Conservation (phyloP, 2,888 invertebrate genomes). For the Phytoseiulus persimilis region DNA sequence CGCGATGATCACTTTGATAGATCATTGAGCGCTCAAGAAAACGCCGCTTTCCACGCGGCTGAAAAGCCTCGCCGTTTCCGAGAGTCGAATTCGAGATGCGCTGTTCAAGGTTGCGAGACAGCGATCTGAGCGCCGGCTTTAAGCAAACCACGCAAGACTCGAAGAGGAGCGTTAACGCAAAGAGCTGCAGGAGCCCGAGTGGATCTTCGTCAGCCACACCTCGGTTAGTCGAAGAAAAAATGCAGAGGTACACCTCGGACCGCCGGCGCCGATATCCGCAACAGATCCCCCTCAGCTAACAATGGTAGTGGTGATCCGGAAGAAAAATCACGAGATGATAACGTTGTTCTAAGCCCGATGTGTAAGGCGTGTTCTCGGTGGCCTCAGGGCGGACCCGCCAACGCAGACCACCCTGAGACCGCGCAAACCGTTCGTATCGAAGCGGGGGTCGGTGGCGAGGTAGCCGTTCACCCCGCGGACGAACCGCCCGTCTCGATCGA, state of each 20-base stretch:
- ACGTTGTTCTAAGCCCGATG: background rate
- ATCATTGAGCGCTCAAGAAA: too few relatives aligned
- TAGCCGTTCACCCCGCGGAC: background rate
- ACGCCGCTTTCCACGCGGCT: too few relatives aligned
- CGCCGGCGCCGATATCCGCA: background rate
- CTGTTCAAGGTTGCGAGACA: too few relatives aligned
- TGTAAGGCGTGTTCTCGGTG: background rate
- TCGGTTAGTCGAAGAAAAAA: background rate
- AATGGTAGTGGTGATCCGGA: background rate
- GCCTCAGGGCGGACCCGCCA: background rate
- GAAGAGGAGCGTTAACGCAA: too few relatives aligned
- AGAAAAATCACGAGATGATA: background rate
- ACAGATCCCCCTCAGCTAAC: background rate
- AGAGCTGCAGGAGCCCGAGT: too few relatives aligned
- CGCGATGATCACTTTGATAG: too few relatives aligned
- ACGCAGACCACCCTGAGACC: constrained; percentile 5
- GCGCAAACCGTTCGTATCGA: background rate
- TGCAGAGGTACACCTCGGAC: background rate
- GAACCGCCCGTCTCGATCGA: background rate
- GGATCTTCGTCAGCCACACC: background rate
- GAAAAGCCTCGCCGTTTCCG: too few relatives aligned
- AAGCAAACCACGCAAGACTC: too few relatives aligned
- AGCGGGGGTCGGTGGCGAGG: background rate
- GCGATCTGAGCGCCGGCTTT: too few relatives aligned
- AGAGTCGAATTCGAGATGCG: too few relatives aligned